Base-by-base conservation (phyloP, 1,140 invertebrate genomes). In the Orchesella cincta region DNA sequence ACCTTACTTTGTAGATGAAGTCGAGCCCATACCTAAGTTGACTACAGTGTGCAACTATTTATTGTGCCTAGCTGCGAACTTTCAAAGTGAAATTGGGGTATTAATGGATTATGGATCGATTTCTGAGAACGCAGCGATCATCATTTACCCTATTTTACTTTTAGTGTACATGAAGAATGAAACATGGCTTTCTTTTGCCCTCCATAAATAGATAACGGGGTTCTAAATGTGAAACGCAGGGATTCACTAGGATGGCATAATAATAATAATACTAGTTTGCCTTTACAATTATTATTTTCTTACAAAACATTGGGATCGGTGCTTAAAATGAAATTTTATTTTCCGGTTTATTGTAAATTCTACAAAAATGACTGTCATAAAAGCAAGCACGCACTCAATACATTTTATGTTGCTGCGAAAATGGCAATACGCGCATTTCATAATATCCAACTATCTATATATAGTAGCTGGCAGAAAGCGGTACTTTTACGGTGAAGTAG, bases 81-180 rank as follows among this genome's bases (percentile, higher is more conserved):
- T n/a, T n/a, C n/a, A n/a, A n/a, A 57, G 23, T 57, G 52, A 57
- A 57, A 57, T 57, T 57, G 52, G 52, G 52, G 52, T 57, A 57
- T 57, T 57, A 57, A 57, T 57, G 52, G 52, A 57, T 57, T 57
- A 57, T n/a, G 23, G 52, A 57, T 57, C 52, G 52, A 57, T 57
- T 57, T 57, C 52, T 57, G 39, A 46, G 39, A 8, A 46, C 20
- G 39, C 8, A 46, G 39, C 39, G 20, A 46, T n/a, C n/a, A n/a
- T n/a, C n/a, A n/a, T n/a, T n/a, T n/a, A n/a, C n/a, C n/a, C n/a
- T n/a, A n/a, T n/a, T n/a, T n/a, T n/a, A n/a, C n/a, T n/a, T n/a
- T n/a, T n/a, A 46, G 39, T 46, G 18, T 18, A 46, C 39, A 46
- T 5, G 39, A 46, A 46, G 39, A 46, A 46, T 46, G 39, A 46